phyloP scores from a whole-genome alignment of 1,140 invertebrate genomes.

The Calephelis nemesis region DNA sequence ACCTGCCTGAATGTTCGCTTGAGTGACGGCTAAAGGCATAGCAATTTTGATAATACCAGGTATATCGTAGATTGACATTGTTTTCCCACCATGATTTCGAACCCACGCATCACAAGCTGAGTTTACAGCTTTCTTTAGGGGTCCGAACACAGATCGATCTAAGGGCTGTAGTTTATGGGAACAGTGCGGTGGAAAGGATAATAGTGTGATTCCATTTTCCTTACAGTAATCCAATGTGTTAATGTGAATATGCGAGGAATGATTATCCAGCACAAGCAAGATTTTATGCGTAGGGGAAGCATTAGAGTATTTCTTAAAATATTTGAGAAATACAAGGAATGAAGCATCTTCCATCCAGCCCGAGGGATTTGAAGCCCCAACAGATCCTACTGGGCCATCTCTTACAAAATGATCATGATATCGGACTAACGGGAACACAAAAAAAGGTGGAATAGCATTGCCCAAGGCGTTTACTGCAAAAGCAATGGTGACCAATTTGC shows the following conservation, averaged over 20 bases:
- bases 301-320: slow-evolving; percentile 52
- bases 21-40: slow-evolving; percentile 55
- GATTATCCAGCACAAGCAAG: slow-evolving; percentile 41
- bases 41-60: slow-evolving; percentile 56
- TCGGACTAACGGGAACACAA: slow-evolving; percentile 38
- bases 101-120: slow-evolving; percentile 65
- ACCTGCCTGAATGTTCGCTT: slow-evolving; percentile 65
- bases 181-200: slow-evolving; percentile 54
- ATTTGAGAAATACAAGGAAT: slow-evolving; percentile 43
- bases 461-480: slow-evolving; percentile 29
- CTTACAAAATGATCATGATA: slow-evolving; percentile 69
- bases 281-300: slow-evolving; percentile 33
- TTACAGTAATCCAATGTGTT: slow-evolving; percentile 45
- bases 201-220: slow-evolving; percentile 50
- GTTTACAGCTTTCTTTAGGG: slow-evolving; percentile 61
- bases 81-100: slow-evolving; percentile 65
- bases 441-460: slow-evolving; percentile 26
- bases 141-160: slow-evolving; percentile 55
- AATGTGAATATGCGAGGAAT: slow-evolving; percentile 42
- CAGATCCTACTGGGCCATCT: slow-evolving; percentile 45
- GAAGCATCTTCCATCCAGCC: slow-evolving; percentile 69
- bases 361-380: slow-evolving; percentile 51
- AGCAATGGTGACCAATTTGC: slow-evolving; percentile 28
- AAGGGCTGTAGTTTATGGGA: slow-evolving; percentile 67
- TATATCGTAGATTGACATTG: slow-evolving; percentile 76